A percentile compares a stretch with the other conserved stretches of the same genome.
phyloP scores from a whole-genome alignment of 2,888 invertebrate genomes.

The Cheilosia vernalis region DNA sequence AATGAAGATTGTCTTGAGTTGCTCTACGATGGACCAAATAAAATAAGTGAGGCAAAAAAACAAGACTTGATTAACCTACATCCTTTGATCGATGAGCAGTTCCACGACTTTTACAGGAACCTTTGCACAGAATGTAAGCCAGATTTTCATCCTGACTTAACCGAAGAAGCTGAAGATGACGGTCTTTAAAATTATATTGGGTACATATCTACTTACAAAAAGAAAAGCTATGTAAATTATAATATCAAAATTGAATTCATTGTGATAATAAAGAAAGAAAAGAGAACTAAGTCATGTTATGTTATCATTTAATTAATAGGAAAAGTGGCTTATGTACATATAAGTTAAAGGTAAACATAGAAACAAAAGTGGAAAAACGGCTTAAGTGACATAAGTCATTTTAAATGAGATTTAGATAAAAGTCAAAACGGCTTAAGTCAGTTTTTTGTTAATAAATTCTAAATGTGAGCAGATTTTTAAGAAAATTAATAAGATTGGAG shows the following conservation, averaged over 20 bases:
- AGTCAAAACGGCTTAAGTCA: too few species aligned
- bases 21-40: slow-evolving; percentile 37
- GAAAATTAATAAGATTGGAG: too few species aligned
- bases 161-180: too few species aligned
- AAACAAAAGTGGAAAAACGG: background rate
- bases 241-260: background rate
- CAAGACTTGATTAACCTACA: slow-evolving; percentile 54
- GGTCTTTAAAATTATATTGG: background rate
- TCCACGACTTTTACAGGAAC: slow-evolving; percentile 43
- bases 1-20: slow-evolving; percentile 31
- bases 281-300: too few species aligned
- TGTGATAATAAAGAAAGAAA: background rate
- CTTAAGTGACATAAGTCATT: too few species aligned
- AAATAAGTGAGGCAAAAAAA: slow-evolving; percentile 47
- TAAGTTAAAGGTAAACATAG: background rate
- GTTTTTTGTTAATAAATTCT: too few species aligned
- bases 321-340: too few species aligned
- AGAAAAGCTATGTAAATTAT: background rate
- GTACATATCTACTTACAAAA: slow-evolving; percentile 3
- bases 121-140: background rate
- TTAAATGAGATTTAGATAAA: too few species aligned
- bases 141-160: too few species aligned
- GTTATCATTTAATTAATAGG: too few species aligned
- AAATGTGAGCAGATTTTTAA: too few species aligned
- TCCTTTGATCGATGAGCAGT: slow-evolving; percentile 50